Percentiles rank a stretch among this genome's conserved stretches.
These are phyloP conservation scores for Hemibagrus wyckioides DNA, from an alignment of 2,113 vertebrate genomes.

Conservation along the genomic window DNA sequence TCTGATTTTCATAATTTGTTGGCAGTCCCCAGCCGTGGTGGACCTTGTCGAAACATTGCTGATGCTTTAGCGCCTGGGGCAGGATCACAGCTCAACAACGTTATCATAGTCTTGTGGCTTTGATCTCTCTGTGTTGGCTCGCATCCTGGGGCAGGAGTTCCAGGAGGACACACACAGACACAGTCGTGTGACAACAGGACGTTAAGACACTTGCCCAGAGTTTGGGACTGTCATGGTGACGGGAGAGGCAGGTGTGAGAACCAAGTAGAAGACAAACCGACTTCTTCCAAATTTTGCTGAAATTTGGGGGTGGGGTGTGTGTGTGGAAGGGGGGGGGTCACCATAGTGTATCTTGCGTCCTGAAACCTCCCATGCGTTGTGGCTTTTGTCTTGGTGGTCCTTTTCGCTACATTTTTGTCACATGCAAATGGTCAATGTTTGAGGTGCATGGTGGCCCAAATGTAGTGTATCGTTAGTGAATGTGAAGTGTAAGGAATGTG, in stretches of 20 bases:
- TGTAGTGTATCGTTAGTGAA: slow-evolving; percentile 38
- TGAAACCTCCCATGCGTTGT: slow-evolving; percentile 47
- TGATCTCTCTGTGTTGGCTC: slow-evolving; percentile 63
- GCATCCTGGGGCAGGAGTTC: slow-evolving; percentile 56
- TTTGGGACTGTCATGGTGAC: slow-evolving; percentile 55
- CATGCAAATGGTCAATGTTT: slow-evolving; percentile 64
- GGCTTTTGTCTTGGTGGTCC: slow-evolving; percentile 76
- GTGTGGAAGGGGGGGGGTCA: slow-evolving; percentile 1
- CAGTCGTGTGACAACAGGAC: slow-evolving; percentile 55
- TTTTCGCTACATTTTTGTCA: slow-evolving; percentile 67
- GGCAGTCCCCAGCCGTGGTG: background rate
- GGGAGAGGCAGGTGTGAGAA: slow-evolving; percentile 69
- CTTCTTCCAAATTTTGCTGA: slow-evolving; percentile 45
- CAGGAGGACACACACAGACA: slow-evolving; percentile 67
- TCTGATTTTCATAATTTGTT: background rate
- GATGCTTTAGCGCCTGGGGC: slow-evolving; percentile 53
- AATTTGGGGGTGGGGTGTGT: background rate
- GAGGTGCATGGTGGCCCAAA: slow-evolving; percentile 53
- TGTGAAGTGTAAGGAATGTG: slow-evolving; percentile 21
- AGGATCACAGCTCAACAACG: slow-evolving; percentile 64
- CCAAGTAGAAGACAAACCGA: slow-evolving; percentile 49
- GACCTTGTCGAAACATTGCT: slow-evolving; percentile 31
- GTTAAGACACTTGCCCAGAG: slow-evolving; percentile 56
- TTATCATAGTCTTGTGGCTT: slow-evolving; percentile 64
- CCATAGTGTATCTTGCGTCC: slow-evolving; percentile 44